These are phyloP conservation scores for Lateolabrax maculatus DNA, from an alignment of 2,797 vertebrate species.

Conservation along the genomic window DNA sequence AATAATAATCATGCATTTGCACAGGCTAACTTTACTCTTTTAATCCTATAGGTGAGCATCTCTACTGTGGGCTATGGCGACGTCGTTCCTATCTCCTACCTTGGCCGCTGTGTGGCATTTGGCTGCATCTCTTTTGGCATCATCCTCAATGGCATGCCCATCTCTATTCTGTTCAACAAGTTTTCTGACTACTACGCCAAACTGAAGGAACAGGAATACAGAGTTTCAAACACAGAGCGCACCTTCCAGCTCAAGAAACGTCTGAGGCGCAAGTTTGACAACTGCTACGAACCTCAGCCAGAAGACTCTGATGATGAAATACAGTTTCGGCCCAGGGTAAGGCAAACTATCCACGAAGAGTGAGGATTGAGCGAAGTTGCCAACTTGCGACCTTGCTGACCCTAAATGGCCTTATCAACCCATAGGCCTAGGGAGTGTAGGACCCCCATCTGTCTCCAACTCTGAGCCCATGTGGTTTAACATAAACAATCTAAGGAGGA, in stretches of 20 bases:
- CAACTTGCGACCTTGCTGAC: conserved; percentile 25
- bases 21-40: conserved; percentile 1
- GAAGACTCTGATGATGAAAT: conserved; percentile 77
- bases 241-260: conserved; percentile 83
- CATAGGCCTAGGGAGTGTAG: conserved; percentile 38
- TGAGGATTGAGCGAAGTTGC: conserved; percentile 56
- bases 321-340: conserved; percentile 63
- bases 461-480: conserved; percentile 34
- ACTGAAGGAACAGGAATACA: conserved; percentile 91
- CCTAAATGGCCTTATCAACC: conserved; percentile 70
- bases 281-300: conserved; percentile 72
- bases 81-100: conserved; percentile 88
- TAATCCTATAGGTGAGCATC: conserved; percentile 90
- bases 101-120: conserved; percentile 91
- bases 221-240: conserved; percentile 80
- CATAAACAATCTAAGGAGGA: conserved; percentile 35
- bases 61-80: conserved; percentile 95
- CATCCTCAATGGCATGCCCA: conserved; percentile 95
- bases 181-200: conserved; percentile 95
- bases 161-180: conserved; percentile 95
- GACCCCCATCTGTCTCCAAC: conserved; percentile 59
- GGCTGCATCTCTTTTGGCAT: conserved; percentile 94
- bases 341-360: conserved; percentile 29
- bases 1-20: background rate
- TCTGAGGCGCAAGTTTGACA: conserved; percentile 77